phyloP scores from a whole-genome alignment of 1,140 invertebrate species.

The Drosophila kanapiae region DNA sequence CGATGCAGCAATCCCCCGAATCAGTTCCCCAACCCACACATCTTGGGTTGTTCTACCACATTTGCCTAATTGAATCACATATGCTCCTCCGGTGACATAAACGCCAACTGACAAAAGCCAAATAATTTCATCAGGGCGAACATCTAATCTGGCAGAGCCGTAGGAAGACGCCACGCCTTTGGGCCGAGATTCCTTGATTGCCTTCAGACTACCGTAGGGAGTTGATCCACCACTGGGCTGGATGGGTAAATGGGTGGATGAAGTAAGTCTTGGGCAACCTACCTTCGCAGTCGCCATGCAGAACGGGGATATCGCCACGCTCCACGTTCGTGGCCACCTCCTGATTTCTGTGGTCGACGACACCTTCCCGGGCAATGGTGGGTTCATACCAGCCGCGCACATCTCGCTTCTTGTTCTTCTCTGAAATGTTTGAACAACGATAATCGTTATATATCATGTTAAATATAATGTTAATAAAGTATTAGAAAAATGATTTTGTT shows the following conservation, averaged over 20 bases:
- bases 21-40: slow-evolving; percentile 31
- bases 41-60: slow-evolving; percentile 18
- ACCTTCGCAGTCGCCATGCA: slow-evolving; percentile 89
- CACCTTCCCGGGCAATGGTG: slow-evolving; percentile 58
- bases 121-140: slow-evolving; percentile 63
- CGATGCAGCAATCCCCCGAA: slow-evolving; percentile 31
- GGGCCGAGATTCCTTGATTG: slow-evolving; percentile 56
- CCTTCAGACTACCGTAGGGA: slow-evolving; percentile 61
- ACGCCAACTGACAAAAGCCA: slow-evolving; percentile 60
- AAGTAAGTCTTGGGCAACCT: slow-evolving; percentile 49
- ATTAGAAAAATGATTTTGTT: no score
- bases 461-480: no score
- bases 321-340: slow-evolving; percentile 83
- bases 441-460: no score
- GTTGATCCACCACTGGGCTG: slow-evolving; percentile 2
- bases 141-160: slow-evolving; percentile 43
- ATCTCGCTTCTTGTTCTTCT: slow-evolving; percentile 85
- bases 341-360: slow-evolving; percentile 70
- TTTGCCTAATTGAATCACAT: slow-evolving; percentile 69
- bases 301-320: slow-evolving; percentile 91
- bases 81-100: slow-evolving; percentile 61
- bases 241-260: slow-evolving; percentile 20
- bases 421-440: slow-evolving; percentile 42
- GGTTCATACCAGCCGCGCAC: slow-evolving; percentile 83
- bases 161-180: slow-evolving; percentile 31